These are phyloP conservation scores for Cynocephalus volans DNA, from an alignment of 2,113 vertebrate genomes.

Conservation along the genomic window DNA sequence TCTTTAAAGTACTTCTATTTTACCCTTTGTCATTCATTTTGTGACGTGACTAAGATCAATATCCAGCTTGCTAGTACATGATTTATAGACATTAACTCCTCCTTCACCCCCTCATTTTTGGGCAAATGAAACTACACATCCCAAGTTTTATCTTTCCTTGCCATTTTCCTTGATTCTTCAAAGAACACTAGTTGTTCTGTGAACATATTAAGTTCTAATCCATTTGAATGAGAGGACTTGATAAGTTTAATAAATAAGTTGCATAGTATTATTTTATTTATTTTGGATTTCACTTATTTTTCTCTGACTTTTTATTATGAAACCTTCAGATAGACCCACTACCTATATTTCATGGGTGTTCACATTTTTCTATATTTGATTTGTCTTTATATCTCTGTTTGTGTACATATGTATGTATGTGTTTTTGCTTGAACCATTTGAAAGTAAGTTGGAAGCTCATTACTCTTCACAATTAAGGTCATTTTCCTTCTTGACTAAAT, in stretches of 20 bases:
- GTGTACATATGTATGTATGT: background rate
- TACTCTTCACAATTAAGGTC: background rate
- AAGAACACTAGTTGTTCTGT: background rate
- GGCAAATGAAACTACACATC: background rate
- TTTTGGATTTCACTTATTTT: background rate
- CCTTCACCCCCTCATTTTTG: background rate
- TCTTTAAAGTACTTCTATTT: background rate
- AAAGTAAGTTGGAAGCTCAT: background rate
- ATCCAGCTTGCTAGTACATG: background rate
- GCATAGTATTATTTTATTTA: background rate
- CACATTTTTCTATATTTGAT: background rate
- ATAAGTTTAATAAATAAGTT: background rate
- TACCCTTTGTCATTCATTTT: background rate
- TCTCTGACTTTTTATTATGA: background rate
- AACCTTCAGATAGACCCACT: background rate
- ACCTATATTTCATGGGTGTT: background rate
- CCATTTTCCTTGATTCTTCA: background rate
- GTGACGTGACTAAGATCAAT: background rate
- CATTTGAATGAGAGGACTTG: background rate
- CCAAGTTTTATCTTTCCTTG: background rate
- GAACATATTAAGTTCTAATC: background rate
- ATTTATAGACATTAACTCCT: background rate
- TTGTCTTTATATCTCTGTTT: background rate
- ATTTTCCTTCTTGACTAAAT: background rate
- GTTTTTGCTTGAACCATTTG: background rate